A percentile compares a stretch with the other conserved stretches of the same genome.
phyloP scores from a whole-genome alignment of 2,888 invertebrate species.

The Exocentrus adspersus region DNA sequence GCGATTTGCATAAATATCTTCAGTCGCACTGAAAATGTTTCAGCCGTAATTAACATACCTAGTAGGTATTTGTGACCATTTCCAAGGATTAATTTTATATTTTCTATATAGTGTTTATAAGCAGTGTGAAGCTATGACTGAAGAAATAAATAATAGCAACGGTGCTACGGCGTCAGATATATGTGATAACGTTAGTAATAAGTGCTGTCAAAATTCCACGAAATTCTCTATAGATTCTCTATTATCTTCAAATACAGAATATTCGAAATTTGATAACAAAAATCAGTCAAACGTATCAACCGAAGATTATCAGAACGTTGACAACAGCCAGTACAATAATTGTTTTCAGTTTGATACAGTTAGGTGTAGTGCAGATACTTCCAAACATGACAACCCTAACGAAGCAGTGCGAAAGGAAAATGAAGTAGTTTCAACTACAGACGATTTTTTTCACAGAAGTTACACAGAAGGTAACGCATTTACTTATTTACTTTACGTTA shows the following conservation, averaged over 20 bases:
- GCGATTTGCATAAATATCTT: constrained; percentile 40
- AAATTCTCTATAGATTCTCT: constrained; percentile 56
- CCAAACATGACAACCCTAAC: background rate
- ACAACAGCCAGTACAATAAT: background rate
- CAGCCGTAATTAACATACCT: constrained; percentile 13
- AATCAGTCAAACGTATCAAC: background rate
- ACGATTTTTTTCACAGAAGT: constrained; percentile 42
- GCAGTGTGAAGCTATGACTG: constrained; percentile 19
- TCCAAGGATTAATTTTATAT: constrained; percentile 9
- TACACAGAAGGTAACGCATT: constrained; percentile 43
- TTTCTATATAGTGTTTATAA: background rate
- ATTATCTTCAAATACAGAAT: constrained; percentile 41
- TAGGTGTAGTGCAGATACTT: constrained; percentile 3
- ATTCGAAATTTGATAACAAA: background rate
- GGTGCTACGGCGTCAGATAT: constrained; percentile 25
- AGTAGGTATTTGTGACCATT: constrained; percentile 1
- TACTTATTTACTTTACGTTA: too few relatives aligned
- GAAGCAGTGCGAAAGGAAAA: constrained; percentile 27
- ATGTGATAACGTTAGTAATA: constrained; percentile 28
- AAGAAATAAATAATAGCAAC: constrained; percentile 12
- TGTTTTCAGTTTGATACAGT: background rate
- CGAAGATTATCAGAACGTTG: background rate
- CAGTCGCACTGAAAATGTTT: constrained; percentile 40
- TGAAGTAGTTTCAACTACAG: constrained; percentile 40
- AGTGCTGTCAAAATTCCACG: constrained; percentile 44